Evolutionary conservation across 2,113 vertebrate genomes (phyloP), one percentile per base, ranked within the genome.

Genomic region (Seriola dumerili): DNA sequence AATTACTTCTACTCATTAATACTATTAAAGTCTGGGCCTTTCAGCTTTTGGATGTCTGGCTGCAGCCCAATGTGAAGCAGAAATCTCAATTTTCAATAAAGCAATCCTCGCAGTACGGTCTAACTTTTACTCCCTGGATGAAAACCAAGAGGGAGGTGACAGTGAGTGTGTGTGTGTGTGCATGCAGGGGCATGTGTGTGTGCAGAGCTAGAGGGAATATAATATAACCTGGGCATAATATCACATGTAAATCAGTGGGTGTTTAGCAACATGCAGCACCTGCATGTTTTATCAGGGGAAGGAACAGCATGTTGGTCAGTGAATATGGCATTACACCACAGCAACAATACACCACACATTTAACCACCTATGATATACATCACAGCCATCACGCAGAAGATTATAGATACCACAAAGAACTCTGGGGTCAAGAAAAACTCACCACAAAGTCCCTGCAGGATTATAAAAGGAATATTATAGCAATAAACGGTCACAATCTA

Each of bases 51-150:
- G 57, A 32, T 72, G 19, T 52, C 19, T 89, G 75, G 62, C 70
- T 69, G 76, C 44, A 78, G 54, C 13, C 44, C 61, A 73, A 16
- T 25, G 52, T 65, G 38, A 76, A 68, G 72, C 71, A 68, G 2
- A 80, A 59, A 78, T 77, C 34, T 21, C 36, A 17, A 7, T 78
- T 76, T 61, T 72, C 55, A 48, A 61, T 25, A 58, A 70, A 61
- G 48, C n/a, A 52, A 80, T 85, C 59, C 44, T 1, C 57, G 57
- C 36, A 2, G 21, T 32, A 32, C 25, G 58, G 71, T 67, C 59
- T 58, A 75, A 85, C 79, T 86, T 85, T 84, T 65, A 48, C 46
- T 62, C 16, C 48, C 12, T 63, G 34, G 13, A 3, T 75, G 50
- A 61, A 81, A 74, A 73, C 36, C 63, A 76, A 62, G 34, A 48